These are phyloP conservation scores for Luscinia luscinia DNA, from an alignment of 2,797 vertebrate genomes.

Conservation along the genomic window DNA sequence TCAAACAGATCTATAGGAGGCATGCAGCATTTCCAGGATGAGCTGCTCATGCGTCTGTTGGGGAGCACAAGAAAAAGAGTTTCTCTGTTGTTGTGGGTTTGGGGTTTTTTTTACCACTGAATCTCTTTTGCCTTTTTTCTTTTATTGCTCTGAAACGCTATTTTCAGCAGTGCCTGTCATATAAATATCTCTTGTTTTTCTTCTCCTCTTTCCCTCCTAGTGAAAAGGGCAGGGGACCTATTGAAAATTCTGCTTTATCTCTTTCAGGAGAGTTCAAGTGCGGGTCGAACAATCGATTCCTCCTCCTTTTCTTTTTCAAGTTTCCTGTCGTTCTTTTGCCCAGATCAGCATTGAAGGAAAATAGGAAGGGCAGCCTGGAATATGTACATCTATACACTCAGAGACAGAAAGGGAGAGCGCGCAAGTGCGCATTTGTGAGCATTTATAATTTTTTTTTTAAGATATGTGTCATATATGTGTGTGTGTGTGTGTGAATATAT, in stretches of 20 bases:
- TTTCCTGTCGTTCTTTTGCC: constrained; percentile 94
- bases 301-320: constrained; percentile 92
- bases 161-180: constrained; percentile 87
- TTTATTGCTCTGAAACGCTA: constrained; percentile 83
- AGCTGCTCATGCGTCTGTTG: constrained; percentile 76
- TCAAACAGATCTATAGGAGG: constrained; percentile 97
- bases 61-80: constrained; percentile 74
- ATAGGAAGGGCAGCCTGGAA: constrained; percentile 87
- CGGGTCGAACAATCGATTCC: constrained; percentile 95
- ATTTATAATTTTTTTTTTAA: background rate
- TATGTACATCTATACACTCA: constrained; percentile 79
- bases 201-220: constrained; percentile 85
- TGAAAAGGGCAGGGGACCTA: constrained; percentile 87
- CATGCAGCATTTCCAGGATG: constrained; percentile 84
- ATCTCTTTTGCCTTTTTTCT: constrained; percentile 82
- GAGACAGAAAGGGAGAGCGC: background rate
- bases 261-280: constrained; percentile 93
- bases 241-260: constrained; percentile 90
- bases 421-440: background rate
- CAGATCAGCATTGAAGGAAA: constrained; percentile 90
- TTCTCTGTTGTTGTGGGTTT: constrained; percentile 71
- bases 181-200: constrained; percentile 88
- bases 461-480: too few relatives aligned
- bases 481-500: too few relatives aligned
- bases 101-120: constrained; percentile 76